Percentiles rank a stretch among this genome's conserved stretches.
These are phyloP conservation scores for Enteromius mattozi DNA, from an alignment of 2,797 vertebrate species.

Conservation along the genomic window DNA sequence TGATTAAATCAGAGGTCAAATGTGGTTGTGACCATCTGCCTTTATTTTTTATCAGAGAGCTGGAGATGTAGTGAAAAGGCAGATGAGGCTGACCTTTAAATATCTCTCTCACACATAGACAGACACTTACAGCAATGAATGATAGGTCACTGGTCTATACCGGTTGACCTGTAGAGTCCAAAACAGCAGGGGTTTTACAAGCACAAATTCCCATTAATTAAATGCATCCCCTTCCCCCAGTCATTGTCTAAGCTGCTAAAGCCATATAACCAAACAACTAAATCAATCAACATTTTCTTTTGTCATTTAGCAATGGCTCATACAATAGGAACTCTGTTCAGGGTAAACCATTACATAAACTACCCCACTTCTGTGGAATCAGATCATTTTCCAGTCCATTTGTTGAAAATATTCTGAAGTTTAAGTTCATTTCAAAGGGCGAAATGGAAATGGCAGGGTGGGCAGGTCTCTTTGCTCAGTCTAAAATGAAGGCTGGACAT, in stretches of 20 bases:
- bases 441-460: background rate
- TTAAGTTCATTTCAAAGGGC: background rate
- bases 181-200: conserved; percentile 61
- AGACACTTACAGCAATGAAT: conserved; percentile 34
- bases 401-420: background rate
- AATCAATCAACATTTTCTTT: conserved; percentile 63
- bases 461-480: conserved; percentile 21
- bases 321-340: conserved; percentile 45
- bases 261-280: conserved; percentile 57
- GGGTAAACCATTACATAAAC: conserved; percentile 20
- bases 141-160: conserved; percentile 26
- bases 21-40: conserved; percentile 33
- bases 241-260: conserved; percentile 52
- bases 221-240: conserved; percentile 48
- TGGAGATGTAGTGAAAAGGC: conserved; percentile 58
- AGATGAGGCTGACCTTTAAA: conserved; percentile 65
- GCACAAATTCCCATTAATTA: conserved; percentile 71
- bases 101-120: conserved; percentile 20
- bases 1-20: conserved; percentile 71
- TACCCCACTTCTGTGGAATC: conserved; percentile 9
- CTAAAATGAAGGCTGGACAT: conserved; percentile 32
- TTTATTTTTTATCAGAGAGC: conserved; percentile 42
- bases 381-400: background rate
- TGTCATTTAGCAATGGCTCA: conserved; percentile 34
- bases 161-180: conserved; percentile 46